Conservation (phyloP, 2,113 vertebrate species). For the Gorsachius goisagi region DNA sequence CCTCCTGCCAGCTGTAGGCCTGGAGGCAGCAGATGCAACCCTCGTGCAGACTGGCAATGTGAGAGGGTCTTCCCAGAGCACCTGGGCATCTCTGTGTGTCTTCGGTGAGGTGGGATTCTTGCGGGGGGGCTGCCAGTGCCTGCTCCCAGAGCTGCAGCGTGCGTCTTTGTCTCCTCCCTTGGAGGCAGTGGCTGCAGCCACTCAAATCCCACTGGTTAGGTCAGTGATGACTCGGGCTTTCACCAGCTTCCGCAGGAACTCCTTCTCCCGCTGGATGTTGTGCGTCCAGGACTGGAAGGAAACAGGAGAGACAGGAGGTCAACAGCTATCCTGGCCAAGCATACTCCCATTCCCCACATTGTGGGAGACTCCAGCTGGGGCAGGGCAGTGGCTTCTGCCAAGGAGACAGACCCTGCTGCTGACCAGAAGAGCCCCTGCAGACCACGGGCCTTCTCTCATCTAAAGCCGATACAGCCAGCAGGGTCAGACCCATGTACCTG, state of each 20-base stretch:
- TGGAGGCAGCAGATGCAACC: slow-evolving; percentile 15
- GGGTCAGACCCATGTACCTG: accelerated
- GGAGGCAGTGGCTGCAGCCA: slow-evolving; percentile 12
- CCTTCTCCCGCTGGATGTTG: slow-evolving; percentile 96
- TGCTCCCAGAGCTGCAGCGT: neutral
- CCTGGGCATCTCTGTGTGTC: slow-evolving; percentile 17
- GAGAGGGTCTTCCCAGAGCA: slow-evolving; percentile 37
- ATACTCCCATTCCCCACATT: accelerated
- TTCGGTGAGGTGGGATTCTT: slow-evolving; percentile 39
- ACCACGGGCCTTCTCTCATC: neutral
- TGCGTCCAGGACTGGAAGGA: slow-evolving; percentile 94
- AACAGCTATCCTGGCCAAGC: neutral
- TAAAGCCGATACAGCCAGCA: neutral
- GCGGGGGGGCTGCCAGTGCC: slow-evolving; percentile 31
- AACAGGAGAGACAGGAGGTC: slow-evolving; percentile 17
- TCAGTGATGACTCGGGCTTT: slow-evolving; percentile 92
- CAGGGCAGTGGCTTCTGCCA: neutral
- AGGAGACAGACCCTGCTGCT: neutral
- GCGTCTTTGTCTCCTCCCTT: neutral
- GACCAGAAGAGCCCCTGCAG: neutral
- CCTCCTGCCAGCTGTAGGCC: slow-evolving; percentile 11
- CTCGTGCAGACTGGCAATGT: neutral
- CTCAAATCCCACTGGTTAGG: slow-evolving; percentile 94
- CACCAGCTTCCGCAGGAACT: slow-evolving; percentile 95
- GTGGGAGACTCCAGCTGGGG: neutral